These are phyloP conservation scores for Holothuria scabra DNA, from an alignment of 53 echinoderm and acorn worm species.

Conservation along the genomic window DNA sequence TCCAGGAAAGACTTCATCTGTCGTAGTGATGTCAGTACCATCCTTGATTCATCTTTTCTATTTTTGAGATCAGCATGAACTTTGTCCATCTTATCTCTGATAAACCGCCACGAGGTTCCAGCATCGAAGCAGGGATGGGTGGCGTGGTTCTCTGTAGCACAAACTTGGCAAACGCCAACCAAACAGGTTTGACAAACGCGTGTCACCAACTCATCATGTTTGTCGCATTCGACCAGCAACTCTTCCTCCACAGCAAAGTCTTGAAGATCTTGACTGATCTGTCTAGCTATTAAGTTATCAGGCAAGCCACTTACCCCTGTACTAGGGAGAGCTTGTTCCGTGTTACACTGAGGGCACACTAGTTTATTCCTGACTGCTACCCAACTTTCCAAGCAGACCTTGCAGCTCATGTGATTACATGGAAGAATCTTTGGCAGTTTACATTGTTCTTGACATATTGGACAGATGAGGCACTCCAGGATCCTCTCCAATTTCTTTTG, in stretches of 20 bases:
- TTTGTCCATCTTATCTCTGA: slow-evolving; percentile 21
- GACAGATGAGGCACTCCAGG: slow-evolving; percentile 38
- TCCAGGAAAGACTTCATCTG: slow-evolving; percentile 47
- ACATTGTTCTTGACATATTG: slow-evolving; percentile 44
- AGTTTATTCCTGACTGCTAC: slow-evolving; percentile 36
- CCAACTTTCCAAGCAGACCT: slow-evolving; percentile 39
- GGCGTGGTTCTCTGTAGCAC: slow-evolving; percentile 27
- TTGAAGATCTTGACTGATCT: slow-evolving; percentile 36
- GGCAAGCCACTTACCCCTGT: slow-evolving; percentile 30
- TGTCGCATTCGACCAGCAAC: slow-evolving; percentile 10
- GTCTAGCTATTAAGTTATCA: slow-evolving; percentile 16
- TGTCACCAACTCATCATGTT: slow-evolving; percentile 40
- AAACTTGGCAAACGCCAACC: slow-evolving; percentile 35
- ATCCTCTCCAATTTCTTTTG: slow-evolving; percentile 34
- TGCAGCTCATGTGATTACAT: slow-evolving; percentile 45
- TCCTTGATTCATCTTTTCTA: slow-evolving; percentile 28
- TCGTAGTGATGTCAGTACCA: slow-evolving; percentile 14
- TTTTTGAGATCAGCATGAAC: slow-evolving; percentile 35
- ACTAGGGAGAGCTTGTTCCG: slow-evolving; percentile 32
- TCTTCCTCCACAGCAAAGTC: slow-evolving; percentile 41
- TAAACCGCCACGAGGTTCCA: slow-evolving; percentile 38
- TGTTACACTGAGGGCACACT: slow-evolving; percentile 45
- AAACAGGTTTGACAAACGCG: slow-evolving; percentile 33
- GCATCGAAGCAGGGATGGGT: slow-evolving; percentile 34
- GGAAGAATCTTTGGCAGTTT: slow-evolving; percentile 38